Percentiles rank a stretch among this genome's conserved stretches.
phyloP scores from a whole-genome alignment of 2,888 invertebrate genomes.

The Harpagoxenus sublaevis region DNA sequence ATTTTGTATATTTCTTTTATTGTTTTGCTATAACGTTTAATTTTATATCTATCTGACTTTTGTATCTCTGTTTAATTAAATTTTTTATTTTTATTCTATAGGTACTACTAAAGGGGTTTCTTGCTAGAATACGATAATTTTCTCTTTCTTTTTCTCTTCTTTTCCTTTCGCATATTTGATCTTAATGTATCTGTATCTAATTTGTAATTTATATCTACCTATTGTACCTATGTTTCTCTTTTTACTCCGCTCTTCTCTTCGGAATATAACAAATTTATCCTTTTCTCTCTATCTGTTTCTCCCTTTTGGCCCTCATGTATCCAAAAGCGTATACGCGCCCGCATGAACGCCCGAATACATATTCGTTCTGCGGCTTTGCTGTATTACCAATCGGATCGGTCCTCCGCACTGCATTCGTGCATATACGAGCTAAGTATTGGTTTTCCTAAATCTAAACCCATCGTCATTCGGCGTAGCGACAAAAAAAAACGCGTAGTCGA shows the following conservation, averaged over 20 bases:
- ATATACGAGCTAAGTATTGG: constrained; percentile 40
- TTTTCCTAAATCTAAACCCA: constrained; percentile 55
- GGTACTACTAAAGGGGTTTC: neutral
- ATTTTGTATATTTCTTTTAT: neutral
- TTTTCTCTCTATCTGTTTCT: neutral
- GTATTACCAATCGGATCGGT: constrained; percentile 36
- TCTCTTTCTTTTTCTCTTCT: neutral
- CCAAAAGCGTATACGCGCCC: constrained; percentile 7
- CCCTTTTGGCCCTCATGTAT: neutral
- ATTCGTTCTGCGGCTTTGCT: constrained; percentile 11
- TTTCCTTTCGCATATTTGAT: neutral
- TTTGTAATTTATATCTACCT: neutral
- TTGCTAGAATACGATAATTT: neutral
- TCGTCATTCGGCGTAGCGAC: neutral
- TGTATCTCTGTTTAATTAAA: neutral
- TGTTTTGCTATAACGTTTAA: neutral
- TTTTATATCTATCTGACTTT: neutral
- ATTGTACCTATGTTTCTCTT: neutral
- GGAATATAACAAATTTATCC: neutral
- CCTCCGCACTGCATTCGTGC: constrained; percentile 55
- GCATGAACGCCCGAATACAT: constrained; percentile 22
- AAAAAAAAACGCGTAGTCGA: neutral
- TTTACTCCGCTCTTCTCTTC: neutral
- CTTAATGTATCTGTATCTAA: neutral
- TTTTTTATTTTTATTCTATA: neutral